Conservation (phyloP, 2,113 vertebrate species). For the Erinaceus europaeus region DNA sequence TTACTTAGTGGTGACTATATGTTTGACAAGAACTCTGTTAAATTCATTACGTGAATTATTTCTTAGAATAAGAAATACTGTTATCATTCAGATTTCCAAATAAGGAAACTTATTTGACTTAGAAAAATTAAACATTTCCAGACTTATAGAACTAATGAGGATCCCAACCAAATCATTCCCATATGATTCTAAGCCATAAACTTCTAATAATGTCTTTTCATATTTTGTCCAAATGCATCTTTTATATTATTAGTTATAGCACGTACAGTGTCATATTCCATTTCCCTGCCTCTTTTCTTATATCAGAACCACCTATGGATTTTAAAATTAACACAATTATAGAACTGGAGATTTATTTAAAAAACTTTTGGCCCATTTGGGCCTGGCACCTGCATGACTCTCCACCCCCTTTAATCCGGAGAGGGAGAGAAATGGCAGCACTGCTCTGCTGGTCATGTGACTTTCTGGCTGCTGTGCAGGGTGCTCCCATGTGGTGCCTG, state of each 20-base stretch:
- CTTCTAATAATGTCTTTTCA: not conserved
- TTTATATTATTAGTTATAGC: not conserved
- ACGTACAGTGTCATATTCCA: not conserved
- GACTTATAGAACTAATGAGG: not conserved
- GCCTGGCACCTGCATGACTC: no score
- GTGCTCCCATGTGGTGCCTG: no score
- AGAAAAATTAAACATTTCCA: no score
- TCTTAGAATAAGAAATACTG: not conserved
- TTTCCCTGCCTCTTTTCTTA: not conserved
- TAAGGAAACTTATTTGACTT: no score
- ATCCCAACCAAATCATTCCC: not conserved
- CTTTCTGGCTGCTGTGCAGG: no score
- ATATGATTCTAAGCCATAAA: conserved; percentile 5
- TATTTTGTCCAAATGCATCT: not conserved
- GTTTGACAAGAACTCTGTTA: not conserved
- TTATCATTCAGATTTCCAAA: conserved; percentile 3
- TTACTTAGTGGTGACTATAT: not conserved
- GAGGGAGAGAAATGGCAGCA: no score
- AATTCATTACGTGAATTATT: conserved; percentile 20
- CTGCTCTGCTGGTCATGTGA: no score
- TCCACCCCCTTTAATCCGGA: no score
- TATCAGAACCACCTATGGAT: not conserved
- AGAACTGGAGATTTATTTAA: no score
- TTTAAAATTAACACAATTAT: no score
- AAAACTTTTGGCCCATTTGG: no score